Evolutionary conservation across 2,888 invertebrate species (phyloP).

Genomic region (Myopa tessellatipennis): DNA sequence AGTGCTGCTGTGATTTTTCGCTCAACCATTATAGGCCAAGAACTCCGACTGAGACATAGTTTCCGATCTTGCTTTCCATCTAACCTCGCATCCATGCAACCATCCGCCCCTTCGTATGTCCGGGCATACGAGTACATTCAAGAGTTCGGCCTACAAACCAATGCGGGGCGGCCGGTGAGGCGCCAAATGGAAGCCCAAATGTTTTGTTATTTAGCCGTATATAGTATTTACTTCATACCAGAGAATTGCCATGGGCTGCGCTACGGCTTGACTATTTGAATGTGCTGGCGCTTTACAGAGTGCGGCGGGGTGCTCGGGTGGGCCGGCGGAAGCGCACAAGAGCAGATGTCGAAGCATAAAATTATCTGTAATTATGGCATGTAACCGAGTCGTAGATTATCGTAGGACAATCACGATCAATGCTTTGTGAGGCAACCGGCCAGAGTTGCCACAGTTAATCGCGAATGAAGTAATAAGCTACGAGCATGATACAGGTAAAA

Average conservation of each 20-base stretch:
- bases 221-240: slow-evolving; percentile 33
- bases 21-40: slow-evolving; percentile 22
- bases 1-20: slow-evolving; percentile 19
- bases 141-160: background rate
- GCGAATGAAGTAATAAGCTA: background rate
- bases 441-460: background rate
- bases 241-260: slow-evolving; percentile 29
- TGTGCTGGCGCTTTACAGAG: background rate
- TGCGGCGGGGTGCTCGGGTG: background rate
- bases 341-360: slow-evolving; percentile 5
- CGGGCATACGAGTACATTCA: slow-evolving; percentile 4
- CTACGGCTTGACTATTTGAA: slow-evolving; percentile 8
- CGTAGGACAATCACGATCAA: slow-evolving; percentile 9
- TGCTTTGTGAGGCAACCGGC: too few relatives aligned
- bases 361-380: slow-evolving; percentile 33
- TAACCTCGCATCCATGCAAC: slow-evolving; percentile 7
- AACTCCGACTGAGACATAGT: slow-evolving; percentile 1
- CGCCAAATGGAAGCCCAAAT: slow-evolving; percentile 13
- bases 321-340: background rate
- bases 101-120: background rate
- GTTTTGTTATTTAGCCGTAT: slow-evolving; percentile 40
- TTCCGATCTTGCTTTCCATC: background rate
- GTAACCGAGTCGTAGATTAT: slow-evolving; percentile 26
- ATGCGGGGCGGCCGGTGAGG: background rate
- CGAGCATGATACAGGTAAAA: too few relatives aligned